phyloP scores from a whole-genome alignment of 1,140 invertebrate species.

The Cyclargus thomasi region DNA sequence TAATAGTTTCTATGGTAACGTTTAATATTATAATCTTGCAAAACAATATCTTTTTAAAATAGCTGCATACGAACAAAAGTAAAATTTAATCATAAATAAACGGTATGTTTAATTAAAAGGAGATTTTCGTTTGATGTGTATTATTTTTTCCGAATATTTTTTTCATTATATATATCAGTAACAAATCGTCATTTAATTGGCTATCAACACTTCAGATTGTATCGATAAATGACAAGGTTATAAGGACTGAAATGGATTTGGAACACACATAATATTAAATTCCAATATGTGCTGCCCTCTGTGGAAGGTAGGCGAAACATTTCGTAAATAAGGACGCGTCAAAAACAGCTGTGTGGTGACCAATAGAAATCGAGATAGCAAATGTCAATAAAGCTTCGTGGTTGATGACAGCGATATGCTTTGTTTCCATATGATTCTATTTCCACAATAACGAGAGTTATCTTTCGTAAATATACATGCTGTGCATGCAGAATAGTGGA shows the following conservation, averaged over 20 bases:
- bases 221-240: too few relatives aligned
- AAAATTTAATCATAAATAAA: too few relatives aligned
- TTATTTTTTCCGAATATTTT: too few relatives aligned
- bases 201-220: too few relatives aligned
- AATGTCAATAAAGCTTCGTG: constrained; percentile 54
- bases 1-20: constrained; percentile 4
- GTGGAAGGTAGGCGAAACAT: constrained; percentile 26
- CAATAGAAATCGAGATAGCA: constrained; percentile 42
- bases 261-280: background rate
- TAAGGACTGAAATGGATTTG: too few relatives aligned
- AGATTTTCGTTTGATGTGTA: too few relatives aligned
- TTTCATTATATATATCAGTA: too few relatives aligned
- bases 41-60: too few relatives aligned
- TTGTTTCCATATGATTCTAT: constrained; percentile 60
- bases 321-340: constrained; percentile 38
- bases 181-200: too few relatives aligned
- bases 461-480: background rate
- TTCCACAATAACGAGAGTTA: constrained; percentile 28
- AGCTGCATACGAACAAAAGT: too few relatives aligned
- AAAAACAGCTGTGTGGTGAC: constrained; percentile 64
- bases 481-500: constrained; percentile 1
- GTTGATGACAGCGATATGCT: constrained; percentile 51
- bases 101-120: too few relatives aligned
- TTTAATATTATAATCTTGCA: background rate
- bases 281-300: constrained; percentile 44